phyloP scores from a whole-genome alignment of 92 coral and sea anemone genomes.

The Pocillopora meandrina region DNA sequence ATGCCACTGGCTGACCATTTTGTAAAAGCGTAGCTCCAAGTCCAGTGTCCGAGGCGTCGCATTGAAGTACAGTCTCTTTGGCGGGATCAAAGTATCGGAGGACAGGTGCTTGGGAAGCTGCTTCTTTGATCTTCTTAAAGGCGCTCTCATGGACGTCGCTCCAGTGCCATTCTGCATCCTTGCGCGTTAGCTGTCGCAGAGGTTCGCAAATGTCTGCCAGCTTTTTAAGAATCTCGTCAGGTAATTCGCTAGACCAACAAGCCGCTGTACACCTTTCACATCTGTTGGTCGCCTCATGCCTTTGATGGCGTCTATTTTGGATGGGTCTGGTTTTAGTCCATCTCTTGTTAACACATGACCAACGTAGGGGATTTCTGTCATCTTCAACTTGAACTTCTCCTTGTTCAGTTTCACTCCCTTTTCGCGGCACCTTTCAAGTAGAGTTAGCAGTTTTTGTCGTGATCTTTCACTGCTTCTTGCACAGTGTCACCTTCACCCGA shows the following conservation, averaged over 20 bases:
- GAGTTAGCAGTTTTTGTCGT: no score
- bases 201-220: conserved; percentile 28
- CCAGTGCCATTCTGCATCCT: conserved; percentile 27
- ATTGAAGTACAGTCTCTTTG: conserved; percentile 11
- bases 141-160: conserved; percentile 21
- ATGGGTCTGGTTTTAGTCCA: no score
- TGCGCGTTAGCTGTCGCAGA: conserved; percentile 14
- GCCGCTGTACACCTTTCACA: no score
- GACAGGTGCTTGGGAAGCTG: conserved; percentile 19
- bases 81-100: conserved; percentile 24
- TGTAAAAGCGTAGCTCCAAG: conserved; percentile 24
- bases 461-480: no score
- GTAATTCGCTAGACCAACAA: conserved; percentile 25
- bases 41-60: conserved; percentile 36
- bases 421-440: no score
- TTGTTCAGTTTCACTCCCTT: no score
- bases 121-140: conserved; percentile 20
- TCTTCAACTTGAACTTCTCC: no score
- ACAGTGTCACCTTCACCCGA: no score
- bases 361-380: no score
- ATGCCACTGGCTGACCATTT: conserved; percentile 31
- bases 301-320: no score
- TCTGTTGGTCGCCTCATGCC: no score
- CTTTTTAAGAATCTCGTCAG: conserved; percentile 14
- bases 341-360: no score